Evolutionary conservation across 2,888 invertebrate species (phyloP).

Genomic region (Serrognathus titanus): DNA sequence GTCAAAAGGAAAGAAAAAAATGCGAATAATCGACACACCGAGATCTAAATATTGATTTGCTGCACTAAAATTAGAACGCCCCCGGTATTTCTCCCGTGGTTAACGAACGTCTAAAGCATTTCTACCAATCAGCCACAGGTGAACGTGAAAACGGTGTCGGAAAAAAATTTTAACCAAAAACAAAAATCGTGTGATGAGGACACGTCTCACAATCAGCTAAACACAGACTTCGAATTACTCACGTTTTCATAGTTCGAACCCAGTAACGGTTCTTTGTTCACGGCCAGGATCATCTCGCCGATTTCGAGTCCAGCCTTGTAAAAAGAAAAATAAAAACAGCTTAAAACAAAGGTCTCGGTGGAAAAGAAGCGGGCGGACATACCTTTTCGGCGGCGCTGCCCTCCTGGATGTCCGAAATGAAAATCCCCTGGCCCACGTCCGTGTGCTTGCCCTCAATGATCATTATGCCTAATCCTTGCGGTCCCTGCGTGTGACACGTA

Average conservation of each 20-base stretch:
- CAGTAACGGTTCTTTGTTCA: constrained; percentile 88
- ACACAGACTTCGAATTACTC: constrained; percentile 38
- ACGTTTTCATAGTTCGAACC: constrained; percentile 86
- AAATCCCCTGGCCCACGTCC: constrained; percentile 88
- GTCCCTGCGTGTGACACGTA: constrained; percentile 55
- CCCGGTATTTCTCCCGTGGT: no score
- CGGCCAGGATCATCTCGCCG: constrained; percentile 95
- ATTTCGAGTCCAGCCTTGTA: constrained; percentile 88
- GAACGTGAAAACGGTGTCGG: no score
- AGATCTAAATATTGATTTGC: no score
- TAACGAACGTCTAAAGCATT: no score
- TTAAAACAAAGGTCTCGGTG: not conserved
- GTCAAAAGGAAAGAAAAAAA: no score
- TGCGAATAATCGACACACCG: no score
- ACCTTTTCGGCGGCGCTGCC: constrained; percentile 86
- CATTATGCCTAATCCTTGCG: constrained; percentile 86
- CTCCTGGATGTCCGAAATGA: constrained; percentile 89
- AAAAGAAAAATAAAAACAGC: constrained; percentile 22
- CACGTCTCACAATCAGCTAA: not conserved
- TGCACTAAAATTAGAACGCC: no score
- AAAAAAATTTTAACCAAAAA: no score
- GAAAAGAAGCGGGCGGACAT: constrained; percentile 19
- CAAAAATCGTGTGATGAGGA: not conserved
- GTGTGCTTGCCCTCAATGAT: constrained; percentile 92
- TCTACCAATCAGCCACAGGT: no score